Evolutionary conservation across 2,888 invertebrate genomes (phyloP), one percentile per base, ranked within the genome.

Genomic region (Pheosia gnoma): DNA sequence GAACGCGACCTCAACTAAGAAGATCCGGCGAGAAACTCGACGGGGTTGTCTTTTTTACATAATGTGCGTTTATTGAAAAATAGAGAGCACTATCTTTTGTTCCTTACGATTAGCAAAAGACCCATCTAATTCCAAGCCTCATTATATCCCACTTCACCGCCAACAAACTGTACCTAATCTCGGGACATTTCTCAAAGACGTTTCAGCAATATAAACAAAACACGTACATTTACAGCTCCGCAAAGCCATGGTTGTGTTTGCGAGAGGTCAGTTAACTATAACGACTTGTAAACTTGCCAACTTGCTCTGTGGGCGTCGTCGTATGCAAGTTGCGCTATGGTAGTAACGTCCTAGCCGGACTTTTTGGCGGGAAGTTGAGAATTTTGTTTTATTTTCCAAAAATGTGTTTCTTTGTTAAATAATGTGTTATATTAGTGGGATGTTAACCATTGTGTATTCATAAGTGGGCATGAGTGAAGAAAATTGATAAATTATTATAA

Each of bases 251-350:
- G 71, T 66, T 11, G 68, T 70, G 61, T 70, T 71, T 72, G 68
- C 71, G 65, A 75, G 78, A 81, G 81, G 83, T 80, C 82, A 79
- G 74, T 71, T 68, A 74, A 72, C 68, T 72, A 77, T 78, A 80
- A 83, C 80, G 74, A 82, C 80, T 82, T 82, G 75, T 62, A 70
- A 81, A 81, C 81, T 79, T 71, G 64, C 59, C 66, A 71, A 79
- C 66, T 79, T 71, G 63, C 55, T 61, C 8, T 39, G 39, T 5
- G 39, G 13, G 10, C 38, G 51, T n/a, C n/a, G 47, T 0, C 47
- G n/a, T 47, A 5, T 47, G 47, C n/a, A 47, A n/a, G 47, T 47
- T 47, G 11, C 5, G 47, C 47, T 47, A n/a, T n/a, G 5, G 47
- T 4, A n/a, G n/a, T 47, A 25, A 25, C 25, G 25, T 25, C 25